Percentiles rank a stretch among this genome's conserved stretches.
Conservation (phyloP, 1,140 invertebrate genomes). For the Venustaconcha ellipsiformis region DNA sequence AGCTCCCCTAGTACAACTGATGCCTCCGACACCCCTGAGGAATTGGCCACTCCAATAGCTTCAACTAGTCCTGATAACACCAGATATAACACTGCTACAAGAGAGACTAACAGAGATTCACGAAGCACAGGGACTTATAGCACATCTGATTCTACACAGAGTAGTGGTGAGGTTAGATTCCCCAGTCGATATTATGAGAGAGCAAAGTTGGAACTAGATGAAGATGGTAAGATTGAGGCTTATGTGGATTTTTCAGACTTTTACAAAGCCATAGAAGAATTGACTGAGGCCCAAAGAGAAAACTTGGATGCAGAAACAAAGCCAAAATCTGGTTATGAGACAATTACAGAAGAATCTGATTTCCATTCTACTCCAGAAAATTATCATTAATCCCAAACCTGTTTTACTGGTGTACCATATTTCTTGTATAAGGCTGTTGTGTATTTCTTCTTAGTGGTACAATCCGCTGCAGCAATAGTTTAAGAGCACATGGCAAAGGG, state of each 20-base stretch:
- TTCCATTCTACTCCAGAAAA: too few relatives aligned
- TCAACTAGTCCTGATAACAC: slow-evolving; percentile 22
- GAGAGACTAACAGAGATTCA: slow-evolving; percentile 25
- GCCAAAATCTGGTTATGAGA: slow-evolving; percentile 62
- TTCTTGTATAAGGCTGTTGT: too few relatives aligned
- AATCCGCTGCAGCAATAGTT: too few relatives aligned
- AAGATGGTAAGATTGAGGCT: slow-evolving; percentile 78
- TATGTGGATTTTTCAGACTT: slow-evolving; percentile 90
- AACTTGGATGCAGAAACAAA: slow-evolving; percentile 54
- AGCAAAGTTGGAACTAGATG: slow-evolving; percentile 69
- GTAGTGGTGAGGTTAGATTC: slow-evolving; percentile 55
- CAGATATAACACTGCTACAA: slow-evolving; percentile 11
- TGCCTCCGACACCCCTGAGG: slow-evolving; percentile 35
- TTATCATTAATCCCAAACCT: too few relatives aligned
- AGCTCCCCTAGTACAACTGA: slow-evolving; percentile 45
- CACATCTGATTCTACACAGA: slow-evolving; percentile 55
- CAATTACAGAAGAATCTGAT: slow-evolving; percentile 60
- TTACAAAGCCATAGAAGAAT: slow-evolving; percentile 79
- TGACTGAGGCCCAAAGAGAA: slow-evolving; percentile 59
- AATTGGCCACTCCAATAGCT: slow-evolving; percentile 19
- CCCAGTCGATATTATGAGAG: slow-evolving; percentile 46
- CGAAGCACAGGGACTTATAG: slow-evolving; percentile 50
- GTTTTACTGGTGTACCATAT: too few relatives aligned
- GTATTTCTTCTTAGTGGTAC: too few relatives aligned
- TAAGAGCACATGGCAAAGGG: too few relatives aligned